Evolutionary conservation across 2,888 invertebrate genomes (phyloP).

Genomic region (Papilio elwesi): DNA sequence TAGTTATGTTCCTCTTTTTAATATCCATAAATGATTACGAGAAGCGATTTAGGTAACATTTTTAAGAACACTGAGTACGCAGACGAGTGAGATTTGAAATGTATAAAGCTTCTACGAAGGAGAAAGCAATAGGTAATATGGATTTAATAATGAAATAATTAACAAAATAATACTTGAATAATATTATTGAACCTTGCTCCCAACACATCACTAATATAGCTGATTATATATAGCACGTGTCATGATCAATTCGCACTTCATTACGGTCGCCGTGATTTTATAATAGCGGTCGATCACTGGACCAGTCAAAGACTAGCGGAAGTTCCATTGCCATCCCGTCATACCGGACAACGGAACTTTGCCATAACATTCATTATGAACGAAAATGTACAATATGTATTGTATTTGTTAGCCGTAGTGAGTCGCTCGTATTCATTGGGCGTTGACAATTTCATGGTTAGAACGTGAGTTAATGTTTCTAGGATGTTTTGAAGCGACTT

Average conservation of each 20-base stretch:
- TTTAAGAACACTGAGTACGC: too few species aligned
- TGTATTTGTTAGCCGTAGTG: slow-evolving; percentile 1
- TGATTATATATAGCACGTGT: not conserved
- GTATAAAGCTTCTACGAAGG: too few species aligned
- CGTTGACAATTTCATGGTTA: slow-evolving; percentile 19
- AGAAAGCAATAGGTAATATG: too few species aligned
- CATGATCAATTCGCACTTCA: not conserved
- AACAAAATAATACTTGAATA: too few species aligned
- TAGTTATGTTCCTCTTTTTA: too few species aligned
- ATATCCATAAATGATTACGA: too few species aligned
- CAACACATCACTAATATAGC: not conserved
- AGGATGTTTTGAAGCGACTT: not conserved
- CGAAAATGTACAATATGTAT: slow-evolving; percentile 12
- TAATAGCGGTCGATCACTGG: not conserved
- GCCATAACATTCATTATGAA: slow-evolving; percentile 23
- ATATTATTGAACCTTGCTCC: too few species aligned
- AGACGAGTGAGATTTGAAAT: too few species aligned
- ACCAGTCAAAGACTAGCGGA: not conserved
- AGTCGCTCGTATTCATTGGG: slow-evolving; percentile 6
- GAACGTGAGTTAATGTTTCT: not conserved
- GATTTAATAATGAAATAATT: too few species aligned
- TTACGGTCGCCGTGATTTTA: not conserved
- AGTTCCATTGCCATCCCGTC: slow-evolving; percentile 16
- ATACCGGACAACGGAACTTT: slow-evolving; percentile 30
- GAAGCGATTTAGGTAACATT: too few species aligned